Evolutionary conservation across 2,797 vertebrate species (phyloP), one percentile per base, ranked within the genome.

Genomic region (Pogoniulus pusillus): DNA sequence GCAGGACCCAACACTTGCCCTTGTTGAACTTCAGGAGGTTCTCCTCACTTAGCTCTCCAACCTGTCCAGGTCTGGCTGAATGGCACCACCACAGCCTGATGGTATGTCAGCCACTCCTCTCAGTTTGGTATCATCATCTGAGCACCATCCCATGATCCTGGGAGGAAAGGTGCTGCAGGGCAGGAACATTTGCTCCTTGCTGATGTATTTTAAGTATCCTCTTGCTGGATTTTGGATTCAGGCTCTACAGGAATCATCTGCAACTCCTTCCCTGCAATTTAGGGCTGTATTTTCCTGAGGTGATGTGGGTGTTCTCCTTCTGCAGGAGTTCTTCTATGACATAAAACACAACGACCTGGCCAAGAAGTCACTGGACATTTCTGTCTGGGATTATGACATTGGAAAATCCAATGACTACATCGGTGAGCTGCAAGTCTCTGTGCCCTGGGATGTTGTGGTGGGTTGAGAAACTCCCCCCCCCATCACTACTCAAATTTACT

Each of bases 341-440:
- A 99, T 99, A 94, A 99, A 99, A 95, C 99, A 99, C 92, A 98
- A 98, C 1, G 99, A 99, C 51, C 97, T 99, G 96, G 99, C 99
- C 18, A 99, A 99, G 98, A 99, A 99, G 93, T 98, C 97, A 0
- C 98, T 99, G 96, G 98, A 99, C 77, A 97, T 99, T 94, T 99
- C 99, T 0, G 99, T 99, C 89, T 99, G 99, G 99, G 99, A 99
- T 97, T 99, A 99, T 0, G 99, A 99, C 83, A 99, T 99, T 0
- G 99, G 99, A 14, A 99, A 99, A 94, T 98, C 98, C 37, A 99
- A 99, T 1, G 99, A 99, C 92, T 99, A 99, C 94, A 99, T 99
- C 0, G 99, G 99, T 99, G 97, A 97, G 97, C 94, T 34, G 66
- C 7, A 4, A 18, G n/a, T 7, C 53, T 54, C 51, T 22, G 20